Evolutionary conservation across 1,140 invertebrate species (phyloP), one percentile per base, ranked within the genome.

Genomic region (Cyrtorhinus lividipennis): DNA sequence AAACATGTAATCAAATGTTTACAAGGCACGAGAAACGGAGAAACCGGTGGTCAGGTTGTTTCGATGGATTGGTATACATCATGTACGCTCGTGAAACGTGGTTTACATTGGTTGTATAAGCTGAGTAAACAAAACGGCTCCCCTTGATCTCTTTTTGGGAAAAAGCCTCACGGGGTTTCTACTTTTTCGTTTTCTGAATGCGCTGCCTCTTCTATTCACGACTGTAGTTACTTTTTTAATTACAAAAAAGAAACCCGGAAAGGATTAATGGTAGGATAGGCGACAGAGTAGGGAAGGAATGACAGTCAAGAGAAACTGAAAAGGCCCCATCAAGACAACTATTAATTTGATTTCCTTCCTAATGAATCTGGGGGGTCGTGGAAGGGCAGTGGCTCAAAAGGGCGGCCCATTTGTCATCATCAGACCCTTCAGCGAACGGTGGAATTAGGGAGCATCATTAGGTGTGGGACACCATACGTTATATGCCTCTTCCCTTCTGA

Each of bases 321-420:
- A 53, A 20, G 48, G 48, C 48, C 12, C 48, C 48, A 53, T 53
- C 48, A 53, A 53, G 48, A 53, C 48, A 53, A 53, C 48, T 53
- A 53, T 53, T 53, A 53, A 53, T 53, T 53, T 53, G 48, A 53
- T 53, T 53, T 53, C 20, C 48, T 53, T 5, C 20, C 48, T 53
- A 53, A 53, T 53, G 48, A 53, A 15, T 53, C 48, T 20, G 30
- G 20, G 20, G 12, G 48, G 48, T 20, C 48, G 48, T 13, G 48
- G 5, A 10, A 53, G 8, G 48, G 20, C 20, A 3, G 20, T 13
- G 20, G 5, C 18, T 3, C 8, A 12, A 20, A 20, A 20, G 48
- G 20, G 12, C 8, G 10, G 10, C 48, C 18, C 48, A 53, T 53
- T 53, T 53, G 48, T 53, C 48, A 53, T 53, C 48, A 53, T 53